phyloP scores from a whole-genome alignment of 2,888 invertebrate species.

The Plusia festucae region DNA sequence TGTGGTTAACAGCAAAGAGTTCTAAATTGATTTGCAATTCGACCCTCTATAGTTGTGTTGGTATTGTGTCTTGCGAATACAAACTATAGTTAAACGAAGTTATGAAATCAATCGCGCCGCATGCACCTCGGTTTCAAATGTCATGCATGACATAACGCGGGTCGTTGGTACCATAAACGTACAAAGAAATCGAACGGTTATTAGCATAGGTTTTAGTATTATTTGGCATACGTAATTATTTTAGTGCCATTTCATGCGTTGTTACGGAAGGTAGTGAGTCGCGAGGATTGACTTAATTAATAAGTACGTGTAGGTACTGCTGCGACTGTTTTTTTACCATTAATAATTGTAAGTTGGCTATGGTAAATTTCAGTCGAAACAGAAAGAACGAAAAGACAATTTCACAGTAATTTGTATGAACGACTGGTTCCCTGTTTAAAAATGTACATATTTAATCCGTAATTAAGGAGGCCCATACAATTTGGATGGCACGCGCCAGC shows the following conservation, averaged over 20 bases:
- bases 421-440: constrained; percentile 59
- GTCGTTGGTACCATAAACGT: constrained; percentile 56
- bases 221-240: constrained; percentile 7
- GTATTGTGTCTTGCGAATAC: constrained; percentile 65
- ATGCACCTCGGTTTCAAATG: constrained; percentile 63
- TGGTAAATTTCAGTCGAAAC: constrained; percentile 38
- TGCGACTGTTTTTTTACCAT: background rate
- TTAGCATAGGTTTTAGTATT: constrained; percentile 30
- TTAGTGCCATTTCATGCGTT: background rate
- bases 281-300: too few relatives aligned
- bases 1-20: constrained; percentile 34
- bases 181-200: constrained; percentile 48
- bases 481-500: constrained; percentile 67
- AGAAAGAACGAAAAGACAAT: constrained; percentile 40
- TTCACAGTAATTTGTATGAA: constrained; percentile 57
- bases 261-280: background rate
- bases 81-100: constrained; percentile 68
- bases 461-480: constrained; percentile 53
- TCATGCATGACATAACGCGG: constrained; percentile 67
- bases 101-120: constrained; percentile 72
- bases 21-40: constrained; percentile 70
- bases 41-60: constrained; percentile 56
- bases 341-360: background rate
- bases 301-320: constrained; percentile 3
- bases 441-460: constrained; percentile 63